Percentiles rank a stretch among this genome's conserved stretches.
phyloP scores from a whole-genome alignment of 2,797 vertebrate genomes.

The Aeoliscus strigatus region DNA sequence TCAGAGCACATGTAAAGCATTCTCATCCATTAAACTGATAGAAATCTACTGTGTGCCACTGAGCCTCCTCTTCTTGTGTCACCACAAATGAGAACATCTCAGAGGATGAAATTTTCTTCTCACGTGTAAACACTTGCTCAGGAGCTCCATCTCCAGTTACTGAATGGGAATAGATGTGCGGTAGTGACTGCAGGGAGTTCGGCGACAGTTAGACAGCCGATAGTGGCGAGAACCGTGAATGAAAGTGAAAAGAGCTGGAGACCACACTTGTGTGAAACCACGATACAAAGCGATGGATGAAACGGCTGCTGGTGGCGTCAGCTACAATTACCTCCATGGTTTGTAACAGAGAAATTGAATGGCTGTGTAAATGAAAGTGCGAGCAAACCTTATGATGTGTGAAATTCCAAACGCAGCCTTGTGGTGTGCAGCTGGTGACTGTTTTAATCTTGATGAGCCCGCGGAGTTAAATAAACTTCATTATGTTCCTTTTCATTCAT shows the following conservation, averaged over 20 bases:
- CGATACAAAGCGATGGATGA: too few relatives aligned
- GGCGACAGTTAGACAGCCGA: too few relatives aligned
- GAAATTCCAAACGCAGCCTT: slow-evolving; percentile 60
- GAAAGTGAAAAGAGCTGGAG: too few relatives aligned
- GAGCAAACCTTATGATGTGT: slow-evolving; percentile 61
- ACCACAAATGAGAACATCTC: slow-evolving; percentile 51
- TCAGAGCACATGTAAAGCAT: too few relatives aligned
- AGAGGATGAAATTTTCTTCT: slow-evolving; percentile 34
- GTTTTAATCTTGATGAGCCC: slow-evolving; percentile 81
- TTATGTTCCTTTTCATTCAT: slow-evolving; percentile 56
- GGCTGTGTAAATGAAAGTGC: slow-evolving; percentile 53
- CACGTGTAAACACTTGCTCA: slow-evolving; percentile 45
- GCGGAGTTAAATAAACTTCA: slow-evolving; percentile 77
- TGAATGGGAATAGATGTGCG: too few relatives aligned
- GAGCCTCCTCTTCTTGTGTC: slow-evolving; percentile 36
- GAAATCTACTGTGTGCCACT: slow-evolving; percentile 19
- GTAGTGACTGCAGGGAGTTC: too few relatives aligned
- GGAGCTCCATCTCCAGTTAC: too few relatives aligned
- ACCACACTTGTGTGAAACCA: too few relatives aligned
- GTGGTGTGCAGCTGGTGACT: slow-evolving; percentile 77
- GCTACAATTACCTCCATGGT: slow-evolving; percentile 36
- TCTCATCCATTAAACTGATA: too few relatives aligned
- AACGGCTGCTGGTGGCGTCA: slow-evolving; percentile 37
- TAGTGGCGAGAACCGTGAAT: too few relatives aligned
- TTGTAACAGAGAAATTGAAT: slow-evolving; percentile 55